phyloP scores from a whole-genome alignment of 2,888 invertebrate genomes.

The Gryllus longicercus region DNA sequence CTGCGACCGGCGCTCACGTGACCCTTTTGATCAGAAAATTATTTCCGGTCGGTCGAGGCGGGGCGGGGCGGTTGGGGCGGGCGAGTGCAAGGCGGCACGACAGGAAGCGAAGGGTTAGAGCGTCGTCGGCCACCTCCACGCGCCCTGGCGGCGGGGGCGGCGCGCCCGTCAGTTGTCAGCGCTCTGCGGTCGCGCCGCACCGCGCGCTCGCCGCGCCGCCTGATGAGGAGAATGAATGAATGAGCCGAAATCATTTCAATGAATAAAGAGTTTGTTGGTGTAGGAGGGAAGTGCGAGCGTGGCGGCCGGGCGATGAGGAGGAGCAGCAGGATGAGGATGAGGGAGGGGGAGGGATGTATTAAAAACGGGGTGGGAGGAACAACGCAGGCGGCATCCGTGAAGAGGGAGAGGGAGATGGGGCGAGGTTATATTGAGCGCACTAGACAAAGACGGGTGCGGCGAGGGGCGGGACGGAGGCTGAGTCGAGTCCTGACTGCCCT shows the following conservation, averaged over 20 bases:
- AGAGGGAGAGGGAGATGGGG: constrained; percentile 23
- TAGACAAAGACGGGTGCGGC: constrained; percentile 22
- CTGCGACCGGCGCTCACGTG: constrained; percentile 22
- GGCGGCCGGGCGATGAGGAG: neutral
- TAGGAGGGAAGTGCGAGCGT: constrained; percentile 23
- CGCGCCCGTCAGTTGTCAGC: neutral
- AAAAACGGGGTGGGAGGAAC: constrained; percentile 22
- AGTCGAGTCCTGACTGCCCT: constrained; percentile 21
- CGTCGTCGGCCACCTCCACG: neutral
- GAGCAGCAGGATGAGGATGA: neutral
- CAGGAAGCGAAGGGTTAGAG: neutral
- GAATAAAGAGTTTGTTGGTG: constrained; percentile 23
- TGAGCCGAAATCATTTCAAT: constrained; percentile 27
- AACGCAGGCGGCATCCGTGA: neutral
- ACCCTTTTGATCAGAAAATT: constrained; percentile 21
- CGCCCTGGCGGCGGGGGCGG: constrained; percentile 4
- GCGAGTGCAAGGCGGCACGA: constrained; percentile 2
- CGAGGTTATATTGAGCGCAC: neutral
- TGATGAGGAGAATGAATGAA: constrained; percentile 25
- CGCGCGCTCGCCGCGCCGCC: neutral
- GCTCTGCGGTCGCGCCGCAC: neutral
- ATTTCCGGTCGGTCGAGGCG: neutral
- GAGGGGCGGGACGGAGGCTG: neutral
- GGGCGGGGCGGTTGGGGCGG: neutral
- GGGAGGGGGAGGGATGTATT: constrained; percentile 27